phyloP scores from a whole-genome alignment of 2,113 vertebrate species.

The Eulacestoma nigropectus region DNA sequence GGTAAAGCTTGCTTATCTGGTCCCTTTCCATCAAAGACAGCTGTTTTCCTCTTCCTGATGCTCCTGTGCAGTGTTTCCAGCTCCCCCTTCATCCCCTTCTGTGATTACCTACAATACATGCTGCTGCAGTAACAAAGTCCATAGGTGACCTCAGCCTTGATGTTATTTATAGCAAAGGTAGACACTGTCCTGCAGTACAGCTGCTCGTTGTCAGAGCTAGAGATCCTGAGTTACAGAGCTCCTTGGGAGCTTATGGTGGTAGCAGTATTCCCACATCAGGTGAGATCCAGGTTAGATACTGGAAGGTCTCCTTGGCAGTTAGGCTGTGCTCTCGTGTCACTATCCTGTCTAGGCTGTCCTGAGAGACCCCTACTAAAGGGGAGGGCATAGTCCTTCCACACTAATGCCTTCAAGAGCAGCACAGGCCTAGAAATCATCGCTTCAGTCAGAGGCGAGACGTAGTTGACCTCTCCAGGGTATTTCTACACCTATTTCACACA shows the following conservation, averaged over 20 bases:
- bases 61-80: neutral
- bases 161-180: neutral
- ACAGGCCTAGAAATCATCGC: neutral
- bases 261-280: neutral
- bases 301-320: neutral
- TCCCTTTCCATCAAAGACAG: neutral
- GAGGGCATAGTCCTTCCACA: neutral
- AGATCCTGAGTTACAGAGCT: neutral
- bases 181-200: neutral
- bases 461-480: neutral
- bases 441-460: neutral
- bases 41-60: neutral
- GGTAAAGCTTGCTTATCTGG: neutral
- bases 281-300: neutral
- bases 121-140: neutral
- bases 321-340: neutral
- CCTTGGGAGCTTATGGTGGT: neutral
- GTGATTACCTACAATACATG: neutral
- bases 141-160: neutral
- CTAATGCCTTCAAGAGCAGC: neutral
- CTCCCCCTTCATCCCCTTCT: neutral
- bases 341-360: neutral
- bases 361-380: neutral
- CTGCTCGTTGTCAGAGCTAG: neutral
- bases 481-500: neutral